Conservation (phyloP, 2,888 invertebrate species). For the Diadegma fenestrale region DNA sequence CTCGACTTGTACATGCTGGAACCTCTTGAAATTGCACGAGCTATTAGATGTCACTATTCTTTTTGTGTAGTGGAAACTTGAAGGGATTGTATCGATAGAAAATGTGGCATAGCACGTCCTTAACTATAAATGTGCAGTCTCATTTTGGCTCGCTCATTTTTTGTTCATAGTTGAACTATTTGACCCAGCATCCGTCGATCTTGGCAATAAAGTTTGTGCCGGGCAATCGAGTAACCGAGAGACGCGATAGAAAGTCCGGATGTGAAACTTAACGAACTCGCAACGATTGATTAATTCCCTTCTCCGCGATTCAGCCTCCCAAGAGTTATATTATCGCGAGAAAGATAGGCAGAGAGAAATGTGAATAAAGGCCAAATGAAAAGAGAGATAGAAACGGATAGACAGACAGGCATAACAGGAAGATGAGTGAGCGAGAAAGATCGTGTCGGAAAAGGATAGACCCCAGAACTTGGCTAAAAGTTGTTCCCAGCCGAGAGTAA, state of each 20-base stretch:
- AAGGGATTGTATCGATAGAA: too few relatives aligned
- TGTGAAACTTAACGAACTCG: slow-evolving; percentile 68
- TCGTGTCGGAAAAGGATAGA: slow-evolving; percentile 38
- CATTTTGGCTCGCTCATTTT: neutral
- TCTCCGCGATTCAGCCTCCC: slow-evolving; percentile 55
- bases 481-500: slow-evolving; percentile 59
- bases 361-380: slow-evolving; percentile 21
- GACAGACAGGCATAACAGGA: neutral
- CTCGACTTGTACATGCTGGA: too few relatives aligned
- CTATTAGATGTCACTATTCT: too few relatives aligned
- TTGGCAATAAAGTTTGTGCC: slow-evolving; percentile 60
- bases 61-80: too few relatives aligned
- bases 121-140: too few relatives aligned
- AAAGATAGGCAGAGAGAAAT: slow-evolving; percentile 45
- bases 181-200: slow-evolving; percentile 32
- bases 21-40: too few relatives aligned
- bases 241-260: slow-evolving; percentile 64
- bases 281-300: slow-evolving; percentile 67
- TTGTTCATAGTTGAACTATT: slow-evolving; percentile 22
- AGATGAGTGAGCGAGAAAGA: slow-evolving; percentile 41
- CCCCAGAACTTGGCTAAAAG: slow-evolving; percentile 59
- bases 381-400: slow-evolving; percentile 15
- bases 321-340: slow-evolving; percentile 64
- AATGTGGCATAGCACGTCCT: too few relatives aligned
- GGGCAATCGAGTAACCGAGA: slow-evolving; percentile 64